phyloP scores from a whole-genome alignment of 2,888 invertebrate genomes.

The Liopterus haemorrhoidalis region DNA sequence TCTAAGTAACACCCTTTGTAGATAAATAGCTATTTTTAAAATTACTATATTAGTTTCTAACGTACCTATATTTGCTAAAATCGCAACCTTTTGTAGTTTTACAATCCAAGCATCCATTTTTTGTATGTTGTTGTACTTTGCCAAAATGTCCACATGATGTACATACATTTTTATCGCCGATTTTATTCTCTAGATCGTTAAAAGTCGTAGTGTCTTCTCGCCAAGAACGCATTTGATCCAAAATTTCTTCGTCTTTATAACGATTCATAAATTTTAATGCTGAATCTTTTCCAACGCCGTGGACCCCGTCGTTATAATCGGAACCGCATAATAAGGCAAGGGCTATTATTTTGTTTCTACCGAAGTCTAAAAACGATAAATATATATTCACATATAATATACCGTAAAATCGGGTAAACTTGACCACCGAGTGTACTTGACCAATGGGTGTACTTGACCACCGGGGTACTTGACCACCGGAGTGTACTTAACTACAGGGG shows the following conservation, averaged over 20 bases:
- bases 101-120: slow-evolving; percentile 61
- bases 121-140: slow-evolving; percentile 54
- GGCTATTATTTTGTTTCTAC: slow-evolving; percentile 75
- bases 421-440: neutral
- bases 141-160: slow-evolving; percentile 68
- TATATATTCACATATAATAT: slow-evolving; percentile 1
- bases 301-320: slow-evolving; percentile 76
- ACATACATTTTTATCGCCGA: slow-evolving; percentile 57
- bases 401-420: slow-evolving; percentile 1
- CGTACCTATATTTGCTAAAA: slow-evolving; percentile 56
- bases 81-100: slow-evolving; percentile 57
- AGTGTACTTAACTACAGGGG: no score
- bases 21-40: slow-evolving; percentile 10
- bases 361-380: slow-evolving; percentile 51
- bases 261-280: slow-evolving; percentile 65
- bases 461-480: slow-evolving; percentile 18
- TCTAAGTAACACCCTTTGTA: no score
- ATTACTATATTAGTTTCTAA: slow-evolving; percentile 20
- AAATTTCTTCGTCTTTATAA: slow-evolving; percentile 56
- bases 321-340: slow-evolving; percentile 81
- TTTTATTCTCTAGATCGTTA: slow-evolving; percentile 49
- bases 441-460: slow-evolving; percentile 20
- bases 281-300: slow-evolving; percentile 71
- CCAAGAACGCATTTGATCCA: slow-evolving; percentile 64
- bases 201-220: slow-evolving; percentile 51